These are phyloP conservation scores for Lethocerus indicus DNA, from an alignment of 1,140 invertebrate species.

Conservation along the genomic window DNA sequence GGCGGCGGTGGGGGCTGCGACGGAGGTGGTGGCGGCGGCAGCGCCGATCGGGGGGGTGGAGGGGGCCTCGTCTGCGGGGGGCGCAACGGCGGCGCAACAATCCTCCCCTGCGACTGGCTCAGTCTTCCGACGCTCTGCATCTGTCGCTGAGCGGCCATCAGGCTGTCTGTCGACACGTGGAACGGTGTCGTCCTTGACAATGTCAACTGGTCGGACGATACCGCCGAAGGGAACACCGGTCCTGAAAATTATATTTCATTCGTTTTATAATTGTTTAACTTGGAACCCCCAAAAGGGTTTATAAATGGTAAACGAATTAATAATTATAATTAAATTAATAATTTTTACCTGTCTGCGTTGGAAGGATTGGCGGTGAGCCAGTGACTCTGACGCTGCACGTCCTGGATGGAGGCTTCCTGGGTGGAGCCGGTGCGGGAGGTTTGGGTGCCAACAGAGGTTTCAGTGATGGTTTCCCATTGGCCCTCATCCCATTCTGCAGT, in stretches of 20 bases:
- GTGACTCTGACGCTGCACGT: slow-evolving; percentile 36
- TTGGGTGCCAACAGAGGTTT: slow-evolving; percentile 34
- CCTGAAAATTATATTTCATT: slow-evolving; percentile 5
- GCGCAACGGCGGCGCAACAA: slow-evolving; percentile 23
- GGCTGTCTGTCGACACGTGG: slow-evolving; percentile 33
- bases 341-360: background rate
- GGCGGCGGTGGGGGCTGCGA: slow-evolving; percentile 23
- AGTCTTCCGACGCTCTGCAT: too few relatives aligned
- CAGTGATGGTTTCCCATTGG: slow-evolving; percentile 14
- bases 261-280: background rate
- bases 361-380: slow-evolving; percentile 28
- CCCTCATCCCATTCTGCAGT: slow-evolving; percentile 3
- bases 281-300: background rate
- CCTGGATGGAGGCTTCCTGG: slow-evolving; percentile 25
- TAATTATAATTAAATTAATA: slow-evolving; percentile 3
- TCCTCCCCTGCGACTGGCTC: too few relatives aligned
- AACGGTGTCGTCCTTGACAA: slow-evolving; percentile 22
- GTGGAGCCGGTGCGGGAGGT: slow-evolving; percentile 30
- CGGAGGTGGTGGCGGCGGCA: slow-evolving; percentile 20
- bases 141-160: too few relatives aligned
- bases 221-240: slow-evolving; percentile 13
- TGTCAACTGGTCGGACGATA: too few relatives aligned
- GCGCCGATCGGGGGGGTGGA: slow-evolving; percentile 23
- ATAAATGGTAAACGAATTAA: background rate
- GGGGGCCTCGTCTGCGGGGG: slow-evolving; percentile 26